Conservation (phyloP, 30 jellyfish, hydroid and myxozoan species). For the Aurelia aurita complex sp. Pacific region DNA sequence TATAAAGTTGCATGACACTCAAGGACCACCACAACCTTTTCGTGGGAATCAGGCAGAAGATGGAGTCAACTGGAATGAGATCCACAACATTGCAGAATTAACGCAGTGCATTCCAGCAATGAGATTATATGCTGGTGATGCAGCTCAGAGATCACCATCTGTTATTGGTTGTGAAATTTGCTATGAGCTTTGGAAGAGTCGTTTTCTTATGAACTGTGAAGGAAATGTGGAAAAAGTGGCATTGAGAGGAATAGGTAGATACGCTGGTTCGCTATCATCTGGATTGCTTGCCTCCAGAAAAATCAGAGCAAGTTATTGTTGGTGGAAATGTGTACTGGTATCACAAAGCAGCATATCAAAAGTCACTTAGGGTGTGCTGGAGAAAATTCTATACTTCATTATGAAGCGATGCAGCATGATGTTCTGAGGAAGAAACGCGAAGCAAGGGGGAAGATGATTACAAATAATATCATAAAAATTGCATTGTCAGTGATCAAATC, state of each 20-base stretch:
- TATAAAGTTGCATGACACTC: not conserved
- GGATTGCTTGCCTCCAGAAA: no score
- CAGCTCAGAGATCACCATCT: no score
- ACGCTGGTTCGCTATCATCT: no score
- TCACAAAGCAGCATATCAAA: not conserved
- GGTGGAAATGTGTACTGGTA: slow-evolving; percentile 26
- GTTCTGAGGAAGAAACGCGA: slow-evolving; percentile 1
- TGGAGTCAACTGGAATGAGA: not conserved
- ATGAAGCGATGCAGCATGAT: slow-evolving; percentile 15
- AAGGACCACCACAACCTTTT: not conserved
- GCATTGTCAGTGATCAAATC: slow-evolving; percentile 29
- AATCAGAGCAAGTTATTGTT: not conserved
- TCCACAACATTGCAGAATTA: not conserved
- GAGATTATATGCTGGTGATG: no score
- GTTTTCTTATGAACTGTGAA: no score
- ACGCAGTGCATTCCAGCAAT: no score
- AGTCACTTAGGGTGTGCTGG: slow-evolving; percentile 17
- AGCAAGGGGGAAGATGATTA: slow-evolving; percentile 12
- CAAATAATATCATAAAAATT: slow-evolving; percentile 9
- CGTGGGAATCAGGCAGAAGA: not conserved
- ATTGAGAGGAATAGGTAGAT: no score
- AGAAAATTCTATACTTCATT: slow-evolving; percentile 1
- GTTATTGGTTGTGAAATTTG: no score
- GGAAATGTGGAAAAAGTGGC: no score
- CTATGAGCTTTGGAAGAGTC: no score